Evolutionary conservation across 2,888 invertebrate genomes (phyloP), one percentile per base, ranked within the genome.

Genomic region (Caenorhabditis becei): DNA sequence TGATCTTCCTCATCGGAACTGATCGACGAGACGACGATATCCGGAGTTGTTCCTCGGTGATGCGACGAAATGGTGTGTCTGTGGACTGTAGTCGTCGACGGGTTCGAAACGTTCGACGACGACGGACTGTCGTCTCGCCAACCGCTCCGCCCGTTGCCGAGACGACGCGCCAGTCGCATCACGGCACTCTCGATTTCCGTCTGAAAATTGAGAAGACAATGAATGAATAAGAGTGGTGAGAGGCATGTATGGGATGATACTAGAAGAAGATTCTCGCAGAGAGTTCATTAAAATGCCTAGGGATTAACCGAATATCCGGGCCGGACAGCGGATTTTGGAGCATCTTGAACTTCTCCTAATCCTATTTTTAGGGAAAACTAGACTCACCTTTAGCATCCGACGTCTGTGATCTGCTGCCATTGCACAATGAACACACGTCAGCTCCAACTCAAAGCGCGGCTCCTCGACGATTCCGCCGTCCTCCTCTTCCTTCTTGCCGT

Each of bases 151-250:
- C 83, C 80, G 66, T 79, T 84, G 47, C 88, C 90, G 20, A 90
- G 78, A 58, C 89, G 80, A 23, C 88, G 79, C 11, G 89, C 89
- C 35, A 90, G 77, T 49, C 89, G 82, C 72, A 88, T 87, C 26
- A 90, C 90, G 8, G 90, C 90, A 41, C 75, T 84, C 74, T 90
- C 90, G 37, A 90, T 87, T 77, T 90, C 90, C 35, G 83, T 82
- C 71, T 88, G 81, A 35, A 83, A 72, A 59, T 69, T 7, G 11
- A n/a, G n/a, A n/a, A n/a, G n/a, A n/a, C n/a, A n/a, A n/a, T n/a
- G n/a, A n/a, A n/a, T n/a, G n/a, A n/a, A n/a, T n/a, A n/a, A n/a
- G n/a, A n/a, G n/a, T n/a, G n/a, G n/a, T n/a, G n/a, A n/a, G n/a
- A n/a, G 32, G 4, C 10, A 32, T 32, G 32, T 7, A 32, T 10